Evolutionary conservation across 2,113 vertebrate genomes (phyloP).

Genomic region (Cervus canadensis): DNA sequence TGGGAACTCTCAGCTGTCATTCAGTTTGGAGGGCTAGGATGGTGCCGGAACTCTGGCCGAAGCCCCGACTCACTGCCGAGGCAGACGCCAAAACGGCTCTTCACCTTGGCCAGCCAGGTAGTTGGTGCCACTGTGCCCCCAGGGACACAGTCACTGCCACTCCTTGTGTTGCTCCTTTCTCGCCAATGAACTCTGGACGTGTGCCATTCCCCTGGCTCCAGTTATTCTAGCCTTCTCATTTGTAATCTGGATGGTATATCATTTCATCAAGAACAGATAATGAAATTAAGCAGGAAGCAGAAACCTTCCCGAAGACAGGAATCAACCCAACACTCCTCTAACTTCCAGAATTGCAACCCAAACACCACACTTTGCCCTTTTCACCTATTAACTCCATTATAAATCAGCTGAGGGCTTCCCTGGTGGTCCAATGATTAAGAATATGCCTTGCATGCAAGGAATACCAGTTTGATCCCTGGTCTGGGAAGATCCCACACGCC

Average conservation of each 20-base stretch:
- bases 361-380: not conserved
- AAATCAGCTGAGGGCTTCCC: not conserved
- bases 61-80: not conserved
- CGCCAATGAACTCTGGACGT: not conserved
- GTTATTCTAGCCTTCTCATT: not conserved
- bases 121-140: not conserved
- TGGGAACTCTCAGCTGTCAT: not conserved
- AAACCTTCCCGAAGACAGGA: not conserved
- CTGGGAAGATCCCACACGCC: not conserved
- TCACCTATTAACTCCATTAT: not conserved
- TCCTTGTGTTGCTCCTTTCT: not conserved
- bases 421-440: not conserved
- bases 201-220: not conserved
- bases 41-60: not conserved
- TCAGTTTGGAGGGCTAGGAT: not conserved
- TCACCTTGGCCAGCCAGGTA: accelerated
- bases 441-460: not conserved
- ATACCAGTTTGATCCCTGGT: not conserved
- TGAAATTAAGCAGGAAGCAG: not conserved
- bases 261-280: not conserved
- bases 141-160: not conserved
- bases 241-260: not conserved
- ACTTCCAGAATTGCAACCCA: not conserved
- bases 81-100: not conserved
- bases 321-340: not conserved